Conservation (phyloP, 2,888 invertebrate species). For the Tetramorium bicarinatum region DNA sequence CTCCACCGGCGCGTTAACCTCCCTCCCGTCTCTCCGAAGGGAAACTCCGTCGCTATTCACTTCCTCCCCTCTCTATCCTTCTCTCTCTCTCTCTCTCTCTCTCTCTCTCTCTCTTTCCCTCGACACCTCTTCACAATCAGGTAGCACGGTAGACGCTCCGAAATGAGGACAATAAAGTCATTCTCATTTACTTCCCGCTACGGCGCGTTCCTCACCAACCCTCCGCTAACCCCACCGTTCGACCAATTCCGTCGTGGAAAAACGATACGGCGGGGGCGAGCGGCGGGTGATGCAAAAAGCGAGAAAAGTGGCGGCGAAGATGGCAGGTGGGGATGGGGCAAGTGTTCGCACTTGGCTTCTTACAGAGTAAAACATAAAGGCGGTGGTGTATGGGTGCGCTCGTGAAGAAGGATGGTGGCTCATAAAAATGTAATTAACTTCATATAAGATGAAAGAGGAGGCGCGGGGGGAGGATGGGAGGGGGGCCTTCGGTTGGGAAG, state of each 20-base stretch:
- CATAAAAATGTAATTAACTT: conserved; percentile 82
- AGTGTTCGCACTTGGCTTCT: conserved; percentile 66
- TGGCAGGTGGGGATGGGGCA: conserved; percentile 39
- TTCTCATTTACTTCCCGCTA: conserved; percentile 69
- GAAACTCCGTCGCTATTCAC: conserved; percentile 39
- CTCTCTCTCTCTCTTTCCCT: conserved; percentile 1
- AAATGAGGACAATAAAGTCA: conserved; percentile 69
- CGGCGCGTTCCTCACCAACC: conserved; percentile 22
- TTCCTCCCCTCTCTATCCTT: conserved; percentile 3
- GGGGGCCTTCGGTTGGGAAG: conserved; percentile 30
- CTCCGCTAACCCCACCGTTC: conserved; percentile 23
- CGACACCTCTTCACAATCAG: conserved; percentile 60
- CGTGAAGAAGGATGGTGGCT: conserved; percentile 74
- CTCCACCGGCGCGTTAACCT: conserved; percentile 48
- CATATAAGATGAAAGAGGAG: conserved; percentile 81
- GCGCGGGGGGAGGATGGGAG: too few relatives aligned
- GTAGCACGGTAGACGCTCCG: conserved; percentile 58
- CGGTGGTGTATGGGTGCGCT: conserved; percentile 52
- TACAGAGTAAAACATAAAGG: conserved; percentile 66
- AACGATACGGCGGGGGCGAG: conserved; percentile 59
- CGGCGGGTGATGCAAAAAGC: conserved; percentile 51
- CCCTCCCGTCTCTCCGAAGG: neutral
- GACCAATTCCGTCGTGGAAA: conserved; percentile 49
- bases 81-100: neutral
- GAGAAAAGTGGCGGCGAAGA: conserved; percentile 47